Percentiles rank a stretch among this genome's conserved stretches.
phyloP scores from a whole-genome alignment of 1,140 invertebrate species.

The Monochamus saltuarius region DNA sequence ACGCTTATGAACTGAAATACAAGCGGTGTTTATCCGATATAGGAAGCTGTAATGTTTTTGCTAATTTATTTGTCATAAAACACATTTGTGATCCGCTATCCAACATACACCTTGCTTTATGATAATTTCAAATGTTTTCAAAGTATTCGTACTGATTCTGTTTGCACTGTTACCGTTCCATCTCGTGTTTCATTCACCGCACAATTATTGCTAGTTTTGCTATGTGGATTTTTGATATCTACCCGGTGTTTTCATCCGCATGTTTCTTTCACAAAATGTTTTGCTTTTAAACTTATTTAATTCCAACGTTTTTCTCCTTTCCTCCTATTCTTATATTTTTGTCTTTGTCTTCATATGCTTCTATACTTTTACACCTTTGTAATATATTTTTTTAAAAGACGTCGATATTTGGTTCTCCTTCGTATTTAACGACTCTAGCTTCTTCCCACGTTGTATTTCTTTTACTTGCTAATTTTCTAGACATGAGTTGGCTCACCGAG shows the following conservation, averaged over 20 bases:
- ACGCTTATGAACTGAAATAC: background rate
- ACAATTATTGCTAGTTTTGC: background rate
- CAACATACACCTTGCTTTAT: background rate
- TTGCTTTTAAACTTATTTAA: slow-evolving; percentile 5
- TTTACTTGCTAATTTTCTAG: background rate
- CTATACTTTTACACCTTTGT: background rate
- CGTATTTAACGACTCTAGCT: background rate
- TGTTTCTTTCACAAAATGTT: slow-evolving; percentile 16
- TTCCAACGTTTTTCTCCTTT: background rate
- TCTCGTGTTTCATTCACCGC: background rate
- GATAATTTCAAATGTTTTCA: background rate
- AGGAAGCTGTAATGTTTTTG: too few relatives aligned
- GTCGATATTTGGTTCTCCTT: background rate
- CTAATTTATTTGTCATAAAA: background rate
- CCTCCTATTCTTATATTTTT: background rate
- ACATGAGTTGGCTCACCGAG: slow-evolving; percentile 17
- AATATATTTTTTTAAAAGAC: background rate
- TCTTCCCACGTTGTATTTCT: slow-evolving; percentile 3
- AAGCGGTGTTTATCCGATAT: background rate
- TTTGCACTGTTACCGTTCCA: slow-evolving; percentile 1
- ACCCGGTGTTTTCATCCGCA: slow-evolving; percentile 19
- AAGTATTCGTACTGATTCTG: background rate
- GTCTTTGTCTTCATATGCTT: background rate
- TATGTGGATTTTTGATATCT: background rate
- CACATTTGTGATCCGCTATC: background rate